phyloP scores from a whole-genome alignment of 2,113 vertebrate species.

The Phalacrocorax brasilianus region DNA sequence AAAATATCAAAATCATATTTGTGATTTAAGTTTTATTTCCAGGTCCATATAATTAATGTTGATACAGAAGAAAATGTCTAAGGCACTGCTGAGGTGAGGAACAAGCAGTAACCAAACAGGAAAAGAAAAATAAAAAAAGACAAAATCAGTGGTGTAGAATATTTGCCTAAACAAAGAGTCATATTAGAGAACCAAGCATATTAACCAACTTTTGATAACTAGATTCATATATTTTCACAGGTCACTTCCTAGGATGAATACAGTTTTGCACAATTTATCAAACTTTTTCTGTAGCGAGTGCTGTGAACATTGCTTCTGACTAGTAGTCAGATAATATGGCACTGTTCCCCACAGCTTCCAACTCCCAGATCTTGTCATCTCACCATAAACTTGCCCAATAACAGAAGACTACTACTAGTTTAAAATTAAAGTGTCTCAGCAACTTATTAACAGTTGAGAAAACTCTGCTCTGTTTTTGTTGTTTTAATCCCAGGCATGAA shows the following conservation, averaged over 20 bases:
- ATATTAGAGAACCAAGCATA: neutral
- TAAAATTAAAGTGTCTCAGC: neutral
- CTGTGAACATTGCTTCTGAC: neutral
- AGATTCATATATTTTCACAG: neutral
- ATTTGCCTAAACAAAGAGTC: neutral
- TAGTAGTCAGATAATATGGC: neutral
- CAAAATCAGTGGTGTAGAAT: neutral
- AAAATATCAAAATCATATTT: neutral
- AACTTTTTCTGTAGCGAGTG: neutral
- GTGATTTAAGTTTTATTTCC: neutral
- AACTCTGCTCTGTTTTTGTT: neutral
- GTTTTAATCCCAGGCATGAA: neutral
- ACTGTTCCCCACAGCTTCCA: neutral
- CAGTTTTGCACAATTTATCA: neutral
- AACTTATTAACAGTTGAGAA: neutral
- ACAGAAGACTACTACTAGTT: neutral
- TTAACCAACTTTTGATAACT: neutral
- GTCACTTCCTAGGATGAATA: neutral
- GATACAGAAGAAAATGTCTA: neutral
- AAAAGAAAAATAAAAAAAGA: rapidly evolving
- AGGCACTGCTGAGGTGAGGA: neutral
- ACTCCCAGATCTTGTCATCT: neutral
- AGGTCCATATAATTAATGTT: neutral
- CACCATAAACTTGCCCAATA: neutral
- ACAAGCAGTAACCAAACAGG: neutral